These are phyloP conservation scores for Brachionus angularis DNA, from an alignment of 1,140 invertebrate species.

Conservation along the genomic window DNA sequence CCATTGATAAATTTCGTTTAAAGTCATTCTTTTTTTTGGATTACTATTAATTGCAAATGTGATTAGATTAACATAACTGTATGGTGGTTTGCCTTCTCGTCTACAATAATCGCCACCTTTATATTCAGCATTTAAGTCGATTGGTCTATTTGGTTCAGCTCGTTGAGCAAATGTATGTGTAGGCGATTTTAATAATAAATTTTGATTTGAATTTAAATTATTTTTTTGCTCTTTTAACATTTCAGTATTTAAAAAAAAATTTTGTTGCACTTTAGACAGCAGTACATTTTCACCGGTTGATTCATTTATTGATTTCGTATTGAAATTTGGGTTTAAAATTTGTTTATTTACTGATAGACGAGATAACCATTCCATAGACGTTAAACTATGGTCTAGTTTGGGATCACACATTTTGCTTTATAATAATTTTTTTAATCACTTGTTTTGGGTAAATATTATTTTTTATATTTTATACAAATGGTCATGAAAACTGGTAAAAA, in stretches of 20 bases:
- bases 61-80: constrained; percentile 70
- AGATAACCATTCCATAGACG: constrained; percentile 63
- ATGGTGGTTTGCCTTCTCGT: constrained; percentile 62
- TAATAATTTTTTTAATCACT: neutral
- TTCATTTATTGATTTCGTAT: constrained; percentile 32
- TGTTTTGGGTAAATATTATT: too few species aligned
- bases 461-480: too few species aligned
- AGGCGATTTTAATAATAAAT: constrained; percentile 46
- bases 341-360: constrained; percentile 50
- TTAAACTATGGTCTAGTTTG: constrained; percentile 60
- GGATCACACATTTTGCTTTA: constrained; percentile 45
- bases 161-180: constrained; percentile 49
- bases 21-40: constrained; percentile 61
- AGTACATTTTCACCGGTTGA: neutral
- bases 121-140: constrained; percentile 50
- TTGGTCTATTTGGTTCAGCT: constrained; percentile 51
- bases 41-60: constrained; percentile 69
- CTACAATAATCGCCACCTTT: constrained; percentile 49
- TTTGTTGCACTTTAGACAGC: neutral
- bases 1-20: constrained; percentile 62
- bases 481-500: too few species aligned
- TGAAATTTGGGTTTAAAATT: constrained; percentile 39
- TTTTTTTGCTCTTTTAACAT: constrained; percentile 48
- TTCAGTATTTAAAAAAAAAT: neutral
- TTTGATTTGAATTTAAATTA: constrained; percentile 46